Evolutionary conservation across 2,888 invertebrate species (phyloP).

Genomic region (Peribatodes rhomboidaria): DNA sequence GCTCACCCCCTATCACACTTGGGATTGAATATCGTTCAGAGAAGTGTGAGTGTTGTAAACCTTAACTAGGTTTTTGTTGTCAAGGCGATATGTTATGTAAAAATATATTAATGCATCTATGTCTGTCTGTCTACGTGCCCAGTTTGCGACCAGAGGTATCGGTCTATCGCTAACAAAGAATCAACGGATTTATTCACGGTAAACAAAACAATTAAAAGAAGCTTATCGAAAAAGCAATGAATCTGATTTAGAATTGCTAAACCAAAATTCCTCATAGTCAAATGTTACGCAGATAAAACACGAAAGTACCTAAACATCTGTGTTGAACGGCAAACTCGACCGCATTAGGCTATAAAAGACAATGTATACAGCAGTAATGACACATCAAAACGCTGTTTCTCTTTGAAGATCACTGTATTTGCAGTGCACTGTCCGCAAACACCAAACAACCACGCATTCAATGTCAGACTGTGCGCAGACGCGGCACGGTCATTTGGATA

Average conservation of each 20-base stretch:
- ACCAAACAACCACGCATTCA: no score
- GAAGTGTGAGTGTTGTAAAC: no score
- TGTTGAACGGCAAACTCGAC: constrained; percentile 1
- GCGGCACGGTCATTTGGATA: not conserved
- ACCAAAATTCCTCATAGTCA: not conserved
- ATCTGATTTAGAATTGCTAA: not conserved
- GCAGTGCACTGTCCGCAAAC: constrained; percentile 14
- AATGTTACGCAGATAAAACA: not conserved
- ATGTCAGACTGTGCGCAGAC: constrained; percentile 17
- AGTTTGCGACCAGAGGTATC: no score
- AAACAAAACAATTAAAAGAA: no score
- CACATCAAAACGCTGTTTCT: constrained; percentile 20
- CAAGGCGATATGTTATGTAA: no score
- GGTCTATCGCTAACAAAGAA: no score
- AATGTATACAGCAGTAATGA: constrained; percentile 14
- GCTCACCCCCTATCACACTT: no score
- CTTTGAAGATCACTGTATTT: constrained; percentile 14
- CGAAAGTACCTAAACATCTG: not conserved
- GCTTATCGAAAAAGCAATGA: not conserved
- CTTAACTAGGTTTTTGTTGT: no score
- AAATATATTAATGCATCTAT: no score
- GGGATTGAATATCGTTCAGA: no score
- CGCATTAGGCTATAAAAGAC: constrained; percentile 6
- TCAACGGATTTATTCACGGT: no score
- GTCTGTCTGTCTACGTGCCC: no score